Conservation (phyloP, 2,888 invertebrate genomes). For the Ochropleura plecta region DNA sequence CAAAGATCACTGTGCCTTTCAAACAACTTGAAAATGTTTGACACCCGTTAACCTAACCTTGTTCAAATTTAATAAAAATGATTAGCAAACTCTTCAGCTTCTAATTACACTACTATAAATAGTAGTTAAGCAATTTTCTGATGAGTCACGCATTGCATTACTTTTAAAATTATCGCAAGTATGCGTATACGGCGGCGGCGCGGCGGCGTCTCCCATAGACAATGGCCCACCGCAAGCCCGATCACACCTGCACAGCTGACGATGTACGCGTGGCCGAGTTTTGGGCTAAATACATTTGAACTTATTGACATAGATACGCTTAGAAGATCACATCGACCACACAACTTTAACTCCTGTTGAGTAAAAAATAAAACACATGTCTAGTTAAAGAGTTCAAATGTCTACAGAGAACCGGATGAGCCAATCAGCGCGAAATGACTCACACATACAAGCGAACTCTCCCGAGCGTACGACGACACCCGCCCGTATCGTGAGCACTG, state of each 20-base stretch:
- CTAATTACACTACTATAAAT: constrained; percentile 12
- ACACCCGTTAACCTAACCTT: constrained; percentile 34
- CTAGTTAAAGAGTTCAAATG: constrained; percentile 82
- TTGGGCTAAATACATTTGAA: too few species aligned
- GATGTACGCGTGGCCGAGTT: too few species aligned
- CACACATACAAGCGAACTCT: constrained; percentile 78
- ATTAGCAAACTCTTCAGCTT: constrained; percentile 14
- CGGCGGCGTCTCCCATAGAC: too few species aligned
- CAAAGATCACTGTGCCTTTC: constrained; percentile 39
- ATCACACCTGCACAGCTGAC: too few species aligned
- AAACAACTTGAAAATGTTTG: constrained; percentile 37
- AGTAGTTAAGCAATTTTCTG: constrained; percentile 23
- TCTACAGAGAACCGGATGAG: constrained; percentile 86
- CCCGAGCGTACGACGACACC: constrained; percentile 72
- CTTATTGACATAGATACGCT: too few species aligned
- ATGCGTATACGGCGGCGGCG: too few species aligned
- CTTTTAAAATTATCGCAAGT: constrained; percentile 58
- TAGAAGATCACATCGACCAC: constrained; percentile 39
- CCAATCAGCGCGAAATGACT: constrained; percentile 87
- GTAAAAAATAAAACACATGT: constrained; percentile 68
- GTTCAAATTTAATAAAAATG: constrained; percentile 19
- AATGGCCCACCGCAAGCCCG: too few species aligned
- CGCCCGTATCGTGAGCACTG: constrained; percentile 72
- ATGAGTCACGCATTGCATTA: constrained; percentile 47
- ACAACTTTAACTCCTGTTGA: constrained; percentile 41